phyloP scores from a whole-genome alignment of 1,140 invertebrate species.

The Plodia interpunctella region DNA sequence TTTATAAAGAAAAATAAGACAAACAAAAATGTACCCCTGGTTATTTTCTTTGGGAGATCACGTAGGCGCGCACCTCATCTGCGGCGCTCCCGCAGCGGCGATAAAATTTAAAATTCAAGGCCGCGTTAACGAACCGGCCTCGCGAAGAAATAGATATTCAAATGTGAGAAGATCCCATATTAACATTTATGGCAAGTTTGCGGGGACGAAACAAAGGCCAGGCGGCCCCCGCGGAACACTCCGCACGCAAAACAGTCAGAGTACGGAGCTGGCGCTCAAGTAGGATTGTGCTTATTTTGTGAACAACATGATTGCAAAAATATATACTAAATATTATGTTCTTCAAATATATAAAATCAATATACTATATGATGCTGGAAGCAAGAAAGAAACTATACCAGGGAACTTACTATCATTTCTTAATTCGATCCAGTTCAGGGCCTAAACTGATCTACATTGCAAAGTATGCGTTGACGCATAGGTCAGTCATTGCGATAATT shows the following conservation, averaged over 20 bases:
- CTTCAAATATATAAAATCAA: too few relatives aligned
- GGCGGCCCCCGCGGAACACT: slow-evolving; percentile 32
- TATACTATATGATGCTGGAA: too few relatives aligned
- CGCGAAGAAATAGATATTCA: slow-evolving; percentile 77
- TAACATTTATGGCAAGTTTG: slow-evolving; percentile 77
- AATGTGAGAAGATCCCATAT: slow-evolving; percentile 75
- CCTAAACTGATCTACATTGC: too few relatives aligned
- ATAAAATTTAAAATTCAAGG: slow-evolving; percentile 78
- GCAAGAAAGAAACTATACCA: too few relatives aligned
- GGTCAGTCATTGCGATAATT: too few relatives aligned
- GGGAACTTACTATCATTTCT: too few relatives aligned
- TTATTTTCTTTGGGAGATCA: slow-evolving; percentile 67
- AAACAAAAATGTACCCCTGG: slow-evolving; percentile 52
- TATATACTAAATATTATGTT: too few relatives aligned
- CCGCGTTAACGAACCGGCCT: slow-evolving; percentile 74
- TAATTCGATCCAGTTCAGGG: too few relatives aligned
- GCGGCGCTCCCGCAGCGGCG: slow-evolving; percentile 56
- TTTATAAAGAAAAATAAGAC: slow-evolving; percentile 22
- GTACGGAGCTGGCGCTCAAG: background rate
- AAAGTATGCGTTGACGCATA: too few relatives aligned
- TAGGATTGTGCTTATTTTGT: too few relatives aligned
- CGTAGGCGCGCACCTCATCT: slow-evolving; percentile 73
- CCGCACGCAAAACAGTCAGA: background rate
- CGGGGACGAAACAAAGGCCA: slow-evolving; percentile 66
- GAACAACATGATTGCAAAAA: too few relatives aligned